phyloP scores from a whole-genome alignment of 2,113 vertebrate genomes.

The Alaudala cheleensis region DNA sequence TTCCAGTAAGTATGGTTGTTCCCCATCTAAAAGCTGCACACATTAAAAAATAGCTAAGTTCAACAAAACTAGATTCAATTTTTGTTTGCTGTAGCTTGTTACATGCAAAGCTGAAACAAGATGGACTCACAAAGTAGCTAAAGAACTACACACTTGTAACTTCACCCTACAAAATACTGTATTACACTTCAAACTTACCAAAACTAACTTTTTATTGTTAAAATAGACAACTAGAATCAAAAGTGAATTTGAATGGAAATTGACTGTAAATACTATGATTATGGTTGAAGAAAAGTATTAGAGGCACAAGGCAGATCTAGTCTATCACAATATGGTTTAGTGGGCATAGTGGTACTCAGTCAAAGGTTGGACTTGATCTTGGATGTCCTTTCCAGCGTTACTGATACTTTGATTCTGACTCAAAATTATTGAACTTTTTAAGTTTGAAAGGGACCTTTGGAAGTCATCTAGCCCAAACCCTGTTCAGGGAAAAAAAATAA shows the following conservation, averaged over 20 bases:
- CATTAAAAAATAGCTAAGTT: background rate
- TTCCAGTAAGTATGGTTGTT: background rate
- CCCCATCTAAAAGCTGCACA: background rate
- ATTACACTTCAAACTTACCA: background rate
- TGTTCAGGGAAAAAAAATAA: background rate
- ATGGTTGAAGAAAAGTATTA: background rate
- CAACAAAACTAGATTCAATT: background rate
- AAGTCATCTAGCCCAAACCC: background rate
- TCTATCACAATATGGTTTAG: background rate
- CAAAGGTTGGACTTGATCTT: background rate
- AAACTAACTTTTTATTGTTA: background rate
- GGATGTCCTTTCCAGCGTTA: background rate
- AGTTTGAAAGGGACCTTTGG: background rate
- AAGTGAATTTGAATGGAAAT: background rate
- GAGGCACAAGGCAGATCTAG: background rate
- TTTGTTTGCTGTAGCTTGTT: background rate
- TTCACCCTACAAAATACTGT: background rate
- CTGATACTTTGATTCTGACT: background rate
- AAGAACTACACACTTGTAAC: background rate
- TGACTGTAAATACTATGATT: background rate
- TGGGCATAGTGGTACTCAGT: background rate
- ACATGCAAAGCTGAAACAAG: background rate
- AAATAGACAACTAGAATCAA: background rate
- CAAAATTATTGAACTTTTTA: background rate
- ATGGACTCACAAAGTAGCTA: background rate